A percentile compares a stretch with the other conserved stretches of the same genome.
Conservation (phyloP, 2,113 vertebrate genomes). For the Elanus axillaris region DNA sequence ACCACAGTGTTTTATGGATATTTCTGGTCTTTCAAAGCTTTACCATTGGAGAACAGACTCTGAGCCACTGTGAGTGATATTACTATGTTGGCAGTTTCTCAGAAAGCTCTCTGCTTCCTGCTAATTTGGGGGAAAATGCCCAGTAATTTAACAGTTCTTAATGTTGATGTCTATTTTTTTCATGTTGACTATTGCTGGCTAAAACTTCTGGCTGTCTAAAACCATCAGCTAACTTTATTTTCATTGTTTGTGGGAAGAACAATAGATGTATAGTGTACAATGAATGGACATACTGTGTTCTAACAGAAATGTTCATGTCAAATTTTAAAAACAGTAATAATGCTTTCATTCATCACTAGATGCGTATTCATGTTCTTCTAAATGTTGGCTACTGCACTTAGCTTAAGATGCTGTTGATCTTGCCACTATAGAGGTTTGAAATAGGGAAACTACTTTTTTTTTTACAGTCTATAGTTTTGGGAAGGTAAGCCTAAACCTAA, state of each 20-base stretch:
- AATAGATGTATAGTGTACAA: background rate
- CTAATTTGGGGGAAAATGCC: background rate
- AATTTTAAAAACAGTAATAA: background rate
- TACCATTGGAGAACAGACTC: background rate
- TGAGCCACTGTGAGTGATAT: background rate
- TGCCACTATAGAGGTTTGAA: background rate
- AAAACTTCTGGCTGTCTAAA: background rate
- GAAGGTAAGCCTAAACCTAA: background rate
- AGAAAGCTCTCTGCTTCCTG: background rate
- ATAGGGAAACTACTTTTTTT: background rate
- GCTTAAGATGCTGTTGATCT: background rate
- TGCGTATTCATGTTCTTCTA: fast-evolving
- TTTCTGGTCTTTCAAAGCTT: background rate
- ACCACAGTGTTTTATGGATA: background rate
- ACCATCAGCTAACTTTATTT: background rate
- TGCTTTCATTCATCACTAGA: background rate
- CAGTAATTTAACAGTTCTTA: background rate
- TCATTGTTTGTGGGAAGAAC: background rate
- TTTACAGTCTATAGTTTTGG: background rate
- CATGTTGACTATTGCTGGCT: background rate
- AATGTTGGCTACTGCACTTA: background rate
- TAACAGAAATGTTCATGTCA: background rate
- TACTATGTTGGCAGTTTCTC: background rate
- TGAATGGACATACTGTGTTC: background rate
- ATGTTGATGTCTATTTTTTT: background rate